phyloP scores from a whole-genome alignment of 2,888 invertebrate genomes.

The Pantelozetes paolii region DNA sequence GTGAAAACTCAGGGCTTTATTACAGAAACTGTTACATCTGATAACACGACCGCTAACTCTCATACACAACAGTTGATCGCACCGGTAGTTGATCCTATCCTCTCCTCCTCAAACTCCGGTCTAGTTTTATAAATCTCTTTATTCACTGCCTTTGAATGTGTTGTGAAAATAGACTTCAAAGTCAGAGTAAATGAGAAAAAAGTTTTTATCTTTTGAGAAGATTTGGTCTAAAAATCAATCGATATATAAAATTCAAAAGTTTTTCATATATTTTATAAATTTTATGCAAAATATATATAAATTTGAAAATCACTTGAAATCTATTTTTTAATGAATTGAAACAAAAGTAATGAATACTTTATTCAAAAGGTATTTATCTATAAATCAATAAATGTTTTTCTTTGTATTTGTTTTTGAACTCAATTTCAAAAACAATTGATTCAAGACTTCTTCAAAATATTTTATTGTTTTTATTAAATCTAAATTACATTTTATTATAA shows the following conservation, averaged over 20 bases:
- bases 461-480: too few relatives aligned
- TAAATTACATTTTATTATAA: too few relatives aligned
- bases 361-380: too few relatives aligned
- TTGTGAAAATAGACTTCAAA: neutral
- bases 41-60: conserved; percentile 14
- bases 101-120: neutral
- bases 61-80: neutral
- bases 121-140: neutral
- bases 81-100: conserved; percentile 16
- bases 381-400: too few relatives aligned
- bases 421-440: too few relatives aligned
- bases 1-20: neutral
- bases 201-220: neutral
- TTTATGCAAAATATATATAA: neutral
- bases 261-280: neutral
- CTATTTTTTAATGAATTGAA: too few relatives aligned
- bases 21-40: conserved; percentile 20
- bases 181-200: neutral
- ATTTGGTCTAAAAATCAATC: neutral
- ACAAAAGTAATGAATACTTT: too few relatives aligned
- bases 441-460: too few relatives aligned
- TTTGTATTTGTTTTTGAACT: too few relatives aligned
- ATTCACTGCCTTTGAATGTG: neutral
- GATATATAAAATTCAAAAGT: neutral
- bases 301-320: too few relatives aligned